Evolutionary conservation across 2,113 vertebrate species (phyloP).

Genomic region (Rhabdornis inornatus): DNA sequence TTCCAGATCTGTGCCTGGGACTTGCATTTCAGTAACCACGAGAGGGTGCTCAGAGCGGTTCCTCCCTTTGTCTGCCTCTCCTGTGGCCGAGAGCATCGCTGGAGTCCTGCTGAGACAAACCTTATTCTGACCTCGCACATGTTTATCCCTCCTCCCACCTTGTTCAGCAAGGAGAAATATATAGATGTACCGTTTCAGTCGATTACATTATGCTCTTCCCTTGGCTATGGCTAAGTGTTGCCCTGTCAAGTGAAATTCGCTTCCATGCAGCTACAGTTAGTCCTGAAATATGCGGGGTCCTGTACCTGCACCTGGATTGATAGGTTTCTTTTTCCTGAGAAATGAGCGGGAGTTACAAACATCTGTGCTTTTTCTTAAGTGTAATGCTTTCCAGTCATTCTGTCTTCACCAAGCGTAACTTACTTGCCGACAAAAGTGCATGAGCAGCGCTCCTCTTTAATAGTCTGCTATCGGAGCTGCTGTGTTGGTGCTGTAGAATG

Average conservation of each 20-base stretch:
- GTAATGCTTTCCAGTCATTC: slow-evolving; percentile 61
- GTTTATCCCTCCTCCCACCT: slow-evolving; percentile 49
- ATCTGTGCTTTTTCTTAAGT: slow-evolving; percentile 57
- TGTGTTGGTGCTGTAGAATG: slow-evolving; percentile 72
- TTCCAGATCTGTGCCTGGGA: not conserved
- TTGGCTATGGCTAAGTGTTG: not conserved
- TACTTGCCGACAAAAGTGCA: slow-evolving; percentile 73
- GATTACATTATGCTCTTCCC: not conserved
- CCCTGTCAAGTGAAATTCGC: not conserved
- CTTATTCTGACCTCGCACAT: not conserved
- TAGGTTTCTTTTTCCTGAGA: slow-evolving; percentile 47
- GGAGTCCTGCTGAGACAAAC: slow-evolving; percentile 31
- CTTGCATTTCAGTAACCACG: not conserved
- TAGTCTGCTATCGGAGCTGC: slow-evolving; percentile 66
- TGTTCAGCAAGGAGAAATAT: slow-evolving; percentile 43
- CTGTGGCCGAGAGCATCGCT: not conserved
- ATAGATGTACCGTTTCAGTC: slow-evolving; percentile 7
- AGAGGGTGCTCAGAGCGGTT: slow-evolving; percentile 30
- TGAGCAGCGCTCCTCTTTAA: slow-evolving; percentile 71
- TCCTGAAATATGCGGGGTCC: not conserved
- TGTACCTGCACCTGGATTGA: slow-evolving; percentile 25
- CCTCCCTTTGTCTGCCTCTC: slow-evolving; percentile 43
- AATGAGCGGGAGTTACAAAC: slow-evolving; percentile 47
- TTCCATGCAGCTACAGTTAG: not conserved
- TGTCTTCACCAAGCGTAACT: slow-evolving; percentile 71